Conservation (phyloP, 2,797 vertebrate genomes). For the Pseudochirops corinnae region DNA sequence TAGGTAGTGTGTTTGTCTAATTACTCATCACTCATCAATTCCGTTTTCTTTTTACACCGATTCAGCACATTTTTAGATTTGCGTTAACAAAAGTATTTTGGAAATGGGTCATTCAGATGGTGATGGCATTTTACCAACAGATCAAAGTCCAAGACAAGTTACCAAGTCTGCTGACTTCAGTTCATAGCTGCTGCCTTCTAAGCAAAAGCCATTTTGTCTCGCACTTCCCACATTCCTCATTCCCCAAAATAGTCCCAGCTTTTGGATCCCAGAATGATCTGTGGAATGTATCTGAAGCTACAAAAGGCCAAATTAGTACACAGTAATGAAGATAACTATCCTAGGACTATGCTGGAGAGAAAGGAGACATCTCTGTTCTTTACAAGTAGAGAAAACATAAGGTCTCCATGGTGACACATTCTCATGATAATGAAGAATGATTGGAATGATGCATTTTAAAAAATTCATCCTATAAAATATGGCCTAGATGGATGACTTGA, state of each 20-base stretch:
- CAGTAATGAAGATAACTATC: not conserved
- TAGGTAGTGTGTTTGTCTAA: not conserved
- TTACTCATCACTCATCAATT: not conserved
- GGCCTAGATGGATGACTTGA: constrained; percentile 58
- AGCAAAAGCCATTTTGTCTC: not conserved
- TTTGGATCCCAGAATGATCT: not conserved
- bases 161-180: not conserved
- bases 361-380: not conserved
- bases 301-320: not conserved
- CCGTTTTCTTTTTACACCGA: not conserved
- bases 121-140: not conserved
- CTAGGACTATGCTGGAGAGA: constrained; percentile 20
- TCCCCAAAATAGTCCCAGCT: not conserved
- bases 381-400: not conserved
- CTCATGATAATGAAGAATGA: constrained; percentile 37
- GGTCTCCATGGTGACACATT: constrained; percentile 2
- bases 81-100: not conserved
- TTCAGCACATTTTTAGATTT: not conserved
- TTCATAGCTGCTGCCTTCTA: not conserved
- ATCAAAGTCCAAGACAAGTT: not conserved
- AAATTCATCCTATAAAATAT: constrained; percentile 60
- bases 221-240: not conserved
- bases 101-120: not conserved
- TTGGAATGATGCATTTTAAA: constrained; percentile 35
- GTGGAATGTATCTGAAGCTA: not conserved